Evolutionary conservation across 2,888 invertebrate genomes (phyloP).

Genomic region (Acronicta alni): DNA sequence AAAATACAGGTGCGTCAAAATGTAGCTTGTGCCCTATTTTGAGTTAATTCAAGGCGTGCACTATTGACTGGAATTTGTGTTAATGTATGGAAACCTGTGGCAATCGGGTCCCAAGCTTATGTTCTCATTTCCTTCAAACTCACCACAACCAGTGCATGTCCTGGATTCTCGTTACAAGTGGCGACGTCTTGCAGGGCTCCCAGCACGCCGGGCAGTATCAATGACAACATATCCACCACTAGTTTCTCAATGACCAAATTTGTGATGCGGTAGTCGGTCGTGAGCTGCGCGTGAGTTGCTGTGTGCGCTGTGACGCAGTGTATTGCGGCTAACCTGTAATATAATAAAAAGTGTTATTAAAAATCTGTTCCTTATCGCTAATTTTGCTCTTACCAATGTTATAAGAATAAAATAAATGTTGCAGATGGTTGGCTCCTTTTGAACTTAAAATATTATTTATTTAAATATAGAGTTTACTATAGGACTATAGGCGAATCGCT

Average conservation of each 20-base stretch:
- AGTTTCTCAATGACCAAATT: conserved; percentile 77
- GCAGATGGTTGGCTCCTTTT: too few relatives aligned
- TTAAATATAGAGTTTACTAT: too few relatives aligned
- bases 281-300: conserved; percentile 84
- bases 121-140: conserved; percentile 20
- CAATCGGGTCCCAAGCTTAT: background rate
- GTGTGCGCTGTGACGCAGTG: conserved; percentile 91
- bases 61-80: background rate
- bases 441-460: too few relatives aligned
- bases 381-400: too few relatives aligned
- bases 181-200: conserved; percentile 90
- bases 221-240: conserved; percentile 89
- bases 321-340: conserved; percentile 73
- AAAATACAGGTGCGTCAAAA: background rate
- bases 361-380: too few relatives aligned
- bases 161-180: conserved; percentile 88
- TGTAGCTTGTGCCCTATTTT: background rate
- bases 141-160: conserved; percentile 90
- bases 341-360: background rate
- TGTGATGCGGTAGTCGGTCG: conserved; percentile 82
- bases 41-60: background rate
- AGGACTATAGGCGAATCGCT: too few relatives aligned
- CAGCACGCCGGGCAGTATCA: conserved; percentile 91
- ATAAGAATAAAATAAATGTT: too few relatives aligned
- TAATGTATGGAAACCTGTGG: background rate